These are phyloP conservation scores for Bothrops jararaca DNA, from an alignment of 2,113 vertebrate species.

Conservation along the genomic window DNA sequence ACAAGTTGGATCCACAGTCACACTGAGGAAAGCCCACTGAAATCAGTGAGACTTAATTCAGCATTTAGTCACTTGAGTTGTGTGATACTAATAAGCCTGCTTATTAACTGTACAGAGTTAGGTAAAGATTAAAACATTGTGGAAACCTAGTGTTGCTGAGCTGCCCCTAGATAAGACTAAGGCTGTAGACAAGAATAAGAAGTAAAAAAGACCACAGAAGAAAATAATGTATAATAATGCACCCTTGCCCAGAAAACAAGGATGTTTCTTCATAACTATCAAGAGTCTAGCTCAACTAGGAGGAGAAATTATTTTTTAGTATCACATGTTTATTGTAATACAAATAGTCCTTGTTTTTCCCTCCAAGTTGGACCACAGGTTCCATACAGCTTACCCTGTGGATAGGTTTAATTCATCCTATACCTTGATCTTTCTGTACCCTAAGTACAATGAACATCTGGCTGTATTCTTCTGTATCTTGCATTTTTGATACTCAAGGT, in stretches of 20 bases:
- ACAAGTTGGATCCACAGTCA: not conserved
- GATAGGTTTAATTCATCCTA: not conserved
- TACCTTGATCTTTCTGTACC: not conserved
- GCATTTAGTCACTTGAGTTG: not conserved
- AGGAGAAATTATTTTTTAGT: not conserved
- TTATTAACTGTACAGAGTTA: not conserved
- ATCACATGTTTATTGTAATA: not conserved
- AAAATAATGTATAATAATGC: not conserved
- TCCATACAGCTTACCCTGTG: not conserved
- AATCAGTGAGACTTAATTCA: not conserved
- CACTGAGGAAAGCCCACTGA: not conserved
- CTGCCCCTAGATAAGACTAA: not conserved
- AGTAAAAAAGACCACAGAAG: not conserved
- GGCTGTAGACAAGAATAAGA: not conserved
- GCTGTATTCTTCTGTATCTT: not conserved
- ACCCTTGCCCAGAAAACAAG: not conserved
- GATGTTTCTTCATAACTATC: not conserved
- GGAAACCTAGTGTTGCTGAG: not conserved
- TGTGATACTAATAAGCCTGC: not conserved
- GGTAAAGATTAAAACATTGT: not conserved
- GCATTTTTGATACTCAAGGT: not conserved
- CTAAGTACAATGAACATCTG: not conserved
- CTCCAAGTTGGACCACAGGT: not conserved
- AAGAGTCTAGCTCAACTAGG: not conserved
- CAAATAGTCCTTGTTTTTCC: not conserved